Evolutionary conservation across 2,888 invertebrate species (phyloP).

Genomic region (Amblyteles armatorius): DNA sequence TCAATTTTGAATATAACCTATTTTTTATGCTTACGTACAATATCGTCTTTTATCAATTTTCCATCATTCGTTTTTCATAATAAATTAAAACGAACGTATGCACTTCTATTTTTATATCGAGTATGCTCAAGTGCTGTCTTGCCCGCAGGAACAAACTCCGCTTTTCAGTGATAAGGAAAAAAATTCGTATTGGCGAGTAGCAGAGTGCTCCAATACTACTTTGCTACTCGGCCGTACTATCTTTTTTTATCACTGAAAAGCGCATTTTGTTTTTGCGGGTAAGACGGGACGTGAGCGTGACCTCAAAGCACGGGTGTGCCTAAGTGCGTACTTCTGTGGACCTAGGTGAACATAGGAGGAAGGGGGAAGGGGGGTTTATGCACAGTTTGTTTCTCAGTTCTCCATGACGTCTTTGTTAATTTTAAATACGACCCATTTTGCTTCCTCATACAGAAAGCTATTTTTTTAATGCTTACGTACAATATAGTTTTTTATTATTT

Average conservation of each 20-base stretch:
- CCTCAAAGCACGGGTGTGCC: not conserved
- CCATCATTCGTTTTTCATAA: not conserved
- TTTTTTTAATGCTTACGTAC: no score
- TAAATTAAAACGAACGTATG: not conserved
- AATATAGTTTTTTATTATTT: no score
- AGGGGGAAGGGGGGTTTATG: not conserved
- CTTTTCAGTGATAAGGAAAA: not conserved
- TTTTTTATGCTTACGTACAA: no score
- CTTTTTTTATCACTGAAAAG: not conserved
- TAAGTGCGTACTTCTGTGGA: not conserved
- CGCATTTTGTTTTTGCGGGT: not conserved
- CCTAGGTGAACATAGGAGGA: not conserved
- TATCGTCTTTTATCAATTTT: no score
- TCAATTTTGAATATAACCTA: no score
- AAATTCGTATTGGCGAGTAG: not conserved
- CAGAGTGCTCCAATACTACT: not conserved
- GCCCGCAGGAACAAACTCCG: no score
- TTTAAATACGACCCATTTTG: no score
- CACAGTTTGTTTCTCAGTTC: conserved; percentile 5
- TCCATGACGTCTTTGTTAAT: no score
- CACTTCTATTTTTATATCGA: not conserved
- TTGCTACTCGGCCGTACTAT: not conserved
- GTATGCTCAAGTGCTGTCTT: no score
- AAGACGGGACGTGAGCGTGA: not conserved
- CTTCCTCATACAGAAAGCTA: no score